These are phyloP conservation scores for Drosophila mayri DNA, from an alignment of 1,140 invertebrate species.

Conservation along the genomic window DNA sequence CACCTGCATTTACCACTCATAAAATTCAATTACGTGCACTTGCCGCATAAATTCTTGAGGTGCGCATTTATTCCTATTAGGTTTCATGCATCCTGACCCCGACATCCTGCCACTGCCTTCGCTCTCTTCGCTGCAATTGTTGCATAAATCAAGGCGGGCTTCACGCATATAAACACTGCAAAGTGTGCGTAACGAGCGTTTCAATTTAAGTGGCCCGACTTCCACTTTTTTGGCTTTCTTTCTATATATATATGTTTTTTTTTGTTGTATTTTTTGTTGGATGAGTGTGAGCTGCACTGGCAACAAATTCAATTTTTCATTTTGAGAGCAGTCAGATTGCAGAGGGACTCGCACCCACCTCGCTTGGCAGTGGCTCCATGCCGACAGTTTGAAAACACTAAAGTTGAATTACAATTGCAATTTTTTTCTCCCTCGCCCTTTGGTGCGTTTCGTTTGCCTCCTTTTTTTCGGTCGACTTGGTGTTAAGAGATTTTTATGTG, in stretches of 20 bases:
- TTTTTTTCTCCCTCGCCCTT: constrained; percentile 45
- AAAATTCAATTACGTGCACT: constrained; percentile 57
- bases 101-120: constrained; percentile 6
- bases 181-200: constrained; percentile 65
- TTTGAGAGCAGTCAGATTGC: constrained; percentile 52
- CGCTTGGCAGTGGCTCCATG: constrained; percentile 13
- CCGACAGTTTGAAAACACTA: constrained; percentile 59
- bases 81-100: constrained; percentile 27
- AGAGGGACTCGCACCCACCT: constrained; percentile 16
- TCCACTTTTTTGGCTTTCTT: constrained; percentile 32
- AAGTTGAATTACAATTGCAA: constrained; percentile 57
- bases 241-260: background rate
- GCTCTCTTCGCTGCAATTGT: constrained; percentile 22
- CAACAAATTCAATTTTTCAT: constrained; percentile 64
- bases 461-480: constrained; percentile 47
- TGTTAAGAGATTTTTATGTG: constrained; percentile 68
- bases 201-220: constrained; percentile 48
- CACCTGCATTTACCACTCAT: constrained; percentile 34
- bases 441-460: constrained; percentile 27
- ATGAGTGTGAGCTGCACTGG: constrained; percentile 9
- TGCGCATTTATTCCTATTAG: constrained; percentile 64
- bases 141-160: constrained; percentile 66
- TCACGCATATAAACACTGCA: constrained; percentile 55
- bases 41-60: constrained; percentile 36
- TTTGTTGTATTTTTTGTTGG: constrained; percentile 5